Evolutionary conservation across 2,888 invertebrate species (phyloP).

Genomic region (Timema podura): DNA sequence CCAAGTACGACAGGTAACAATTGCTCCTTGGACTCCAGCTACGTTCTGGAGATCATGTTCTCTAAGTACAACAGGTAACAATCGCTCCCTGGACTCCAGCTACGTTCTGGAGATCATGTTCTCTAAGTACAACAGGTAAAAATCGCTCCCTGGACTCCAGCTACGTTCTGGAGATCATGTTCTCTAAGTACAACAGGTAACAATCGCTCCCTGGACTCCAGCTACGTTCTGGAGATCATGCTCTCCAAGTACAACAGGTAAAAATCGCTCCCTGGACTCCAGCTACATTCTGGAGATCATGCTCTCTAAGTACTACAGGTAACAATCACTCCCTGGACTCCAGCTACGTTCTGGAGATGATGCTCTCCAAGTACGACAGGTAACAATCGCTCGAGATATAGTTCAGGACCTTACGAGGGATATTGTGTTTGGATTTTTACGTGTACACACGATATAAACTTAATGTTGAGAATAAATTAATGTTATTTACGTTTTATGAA

Average conservation of each 20-base stretch:
- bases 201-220: slow-evolving; percentile 79
- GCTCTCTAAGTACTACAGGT: slow-evolving; percentile 55
- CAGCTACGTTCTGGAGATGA: slow-evolving; percentile 62
- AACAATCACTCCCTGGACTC: slow-evolving; percentile 82
- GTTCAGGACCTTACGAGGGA: not conserved
- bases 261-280: slow-evolving; percentile 79
- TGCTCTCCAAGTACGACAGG: slow-evolving; percentile 58
- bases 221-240: slow-evolving; percentile 64
- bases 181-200: slow-evolving; percentile 56
- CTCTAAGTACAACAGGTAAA: too few relatives aligned
- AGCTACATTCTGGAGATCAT: slow-evolving; percentile 65
- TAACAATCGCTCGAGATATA: slow-evolving; percentile 42
- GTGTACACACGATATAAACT: too few relatives aligned
- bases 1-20: slow-evolving; percentile 58
- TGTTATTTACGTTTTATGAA: too few relatives aligned
- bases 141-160: slow-evolving; percentile 80
- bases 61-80: too few relatives aligned
- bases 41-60: slow-evolving; percentile 61
- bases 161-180: slow-evolving; percentile 62
- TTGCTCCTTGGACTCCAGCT: slow-evolving; percentile 82
- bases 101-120: slow-evolving; percentile 64
- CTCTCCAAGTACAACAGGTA: slow-evolving; percentile 55
- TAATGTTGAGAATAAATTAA: too few relatives aligned
- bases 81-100: slow-evolving; percentile 77
- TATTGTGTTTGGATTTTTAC: too few relatives aligned